Conservation (phyloP, 2,797 vertebrate species). For the Nyctibius grandis region DNA sequence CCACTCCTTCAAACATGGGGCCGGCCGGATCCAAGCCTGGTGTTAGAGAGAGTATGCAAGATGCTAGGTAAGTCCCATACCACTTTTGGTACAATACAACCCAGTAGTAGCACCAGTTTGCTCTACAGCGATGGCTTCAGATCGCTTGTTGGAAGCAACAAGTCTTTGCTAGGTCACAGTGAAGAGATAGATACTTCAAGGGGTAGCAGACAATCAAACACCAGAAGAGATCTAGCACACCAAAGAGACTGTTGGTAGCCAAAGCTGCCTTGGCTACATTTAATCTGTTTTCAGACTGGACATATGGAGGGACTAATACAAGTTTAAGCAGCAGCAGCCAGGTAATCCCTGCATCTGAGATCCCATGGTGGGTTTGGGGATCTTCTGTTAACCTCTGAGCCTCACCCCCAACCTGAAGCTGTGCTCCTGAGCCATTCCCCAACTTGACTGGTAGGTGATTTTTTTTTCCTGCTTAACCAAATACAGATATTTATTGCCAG, state of each 20-base stretch:
- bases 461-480: not conserved
- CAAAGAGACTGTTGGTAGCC: not conserved
- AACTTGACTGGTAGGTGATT: not conserved
- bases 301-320: not conserved
- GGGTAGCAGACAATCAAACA: not conserved
- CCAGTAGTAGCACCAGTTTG: accelerated
- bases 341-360: not conserved
- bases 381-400: not conserved
- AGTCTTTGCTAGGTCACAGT: not conserved
- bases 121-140: not conserved
- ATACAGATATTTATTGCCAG: not conserved
- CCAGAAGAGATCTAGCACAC: not conserved
- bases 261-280: not conserved
- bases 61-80: accelerated
- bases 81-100: not conserved
- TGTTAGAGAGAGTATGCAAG: not conserved
- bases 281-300: not conserved
- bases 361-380: not conserved
- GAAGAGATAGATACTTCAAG: not conserved
- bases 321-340: not conserved
- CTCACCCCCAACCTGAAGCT: not conserved
- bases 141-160: not conserved
- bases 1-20: constrained; percentile 91
- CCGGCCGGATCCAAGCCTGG: constrained; percentile 94
- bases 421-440: not conserved